Evolutionary conservation across 1,140 invertebrate genomes (phyloP), one percentile per base, ranked within the genome.

Genomic region (Bombus terrestris): DNA sequence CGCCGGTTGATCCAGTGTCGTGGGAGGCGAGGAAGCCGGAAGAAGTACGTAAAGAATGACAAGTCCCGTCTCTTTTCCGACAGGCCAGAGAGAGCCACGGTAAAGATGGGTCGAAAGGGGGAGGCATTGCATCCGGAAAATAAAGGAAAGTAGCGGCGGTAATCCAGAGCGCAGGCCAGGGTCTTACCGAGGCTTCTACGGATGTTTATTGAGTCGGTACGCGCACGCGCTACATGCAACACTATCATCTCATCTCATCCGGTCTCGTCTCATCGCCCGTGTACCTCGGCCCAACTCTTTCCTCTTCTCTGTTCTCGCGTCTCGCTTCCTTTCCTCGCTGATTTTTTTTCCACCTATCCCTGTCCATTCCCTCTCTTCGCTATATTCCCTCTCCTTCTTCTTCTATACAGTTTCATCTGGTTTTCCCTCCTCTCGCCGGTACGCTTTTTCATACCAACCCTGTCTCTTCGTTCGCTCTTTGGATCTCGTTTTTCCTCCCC

Each of bases 151-250:
- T 93, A 92, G 92, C 89, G 81, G 64, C 85, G 83, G 93, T 94
- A 94, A 94, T 94, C 93, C 93, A 94, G 93, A 93, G 91, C 92
- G 92, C 90, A 87, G 93, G 86, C 92, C 88, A 90, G 91, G 91
- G 92, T 90, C 92, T 94, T 94, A 94, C 93, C 91, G 81, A 85
- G 90, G 91, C 91, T 94, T 92, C 90, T 91, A 87, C 90, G 92
- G 92, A 94, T 94, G 93, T 94, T 94, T 94, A 94, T 94, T 94
- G 93, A 94, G 93, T 94, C 90, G 89, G 88, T 85, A 84, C 86
- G 92, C 93, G 92, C 93, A 93, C 91, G 92, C 92, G 93, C 92
- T 89, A 87, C 89, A 90, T 88, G 86, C 86, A 92, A 87, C 89
- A 88, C 86, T 88, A 90, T 91, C 90, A 91, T 91, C 90, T 90